These are phyloP conservation scores for Perccottus glenii DNA, from an alignment of 2,113 vertebrate genomes.

Conservation along the genomic window DNA sequence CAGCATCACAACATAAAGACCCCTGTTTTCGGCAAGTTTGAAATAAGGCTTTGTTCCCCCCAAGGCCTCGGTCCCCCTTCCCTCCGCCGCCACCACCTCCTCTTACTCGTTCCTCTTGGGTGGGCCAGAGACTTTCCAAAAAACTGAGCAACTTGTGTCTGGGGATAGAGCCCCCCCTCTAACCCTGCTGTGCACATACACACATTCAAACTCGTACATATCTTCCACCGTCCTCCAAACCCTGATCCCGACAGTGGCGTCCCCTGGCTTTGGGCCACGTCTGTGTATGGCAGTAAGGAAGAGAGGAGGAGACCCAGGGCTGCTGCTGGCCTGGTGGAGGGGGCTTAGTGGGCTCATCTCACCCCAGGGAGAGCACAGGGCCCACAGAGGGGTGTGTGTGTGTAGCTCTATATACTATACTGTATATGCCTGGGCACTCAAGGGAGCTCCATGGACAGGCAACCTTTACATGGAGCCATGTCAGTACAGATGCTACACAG, in stretches of 20 bases:
- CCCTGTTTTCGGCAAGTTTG: conserved; percentile 79
- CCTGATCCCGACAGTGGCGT: conserved; percentile 63
- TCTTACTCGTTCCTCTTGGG: conserved; percentile 77
- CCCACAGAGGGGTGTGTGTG: conserved; percentile 55
- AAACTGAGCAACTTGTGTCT: conserved; percentile 80
- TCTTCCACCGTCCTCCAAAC: conserved; percentile 45
- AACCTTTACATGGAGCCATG: conserved; percentile 67
- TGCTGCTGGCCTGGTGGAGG: conserved; percentile 22
- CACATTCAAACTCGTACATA: conserved; percentile 37
- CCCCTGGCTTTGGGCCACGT: conserved; percentile 70
- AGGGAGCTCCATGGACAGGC: conserved; percentile 70
- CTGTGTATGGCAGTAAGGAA: conserved; percentile 58
- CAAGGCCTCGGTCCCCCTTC: conserved; percentile 47
- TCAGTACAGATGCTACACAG: conserved; percentile 60
- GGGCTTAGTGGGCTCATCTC: conserved; percentile 69
- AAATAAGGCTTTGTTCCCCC: conserved; percentile 81
- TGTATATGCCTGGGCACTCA: conserved; percentile 61
- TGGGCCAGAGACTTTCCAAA: conserved; percentile 77
- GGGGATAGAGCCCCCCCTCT: conserved; percentile 57
- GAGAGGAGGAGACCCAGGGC: conserved; percentile 58
- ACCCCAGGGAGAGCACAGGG: conserved; percentile 65
- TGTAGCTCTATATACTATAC: conserved; percentile 32
- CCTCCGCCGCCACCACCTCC: conserved; percentile 59
- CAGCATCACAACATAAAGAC: conserved; percentile 78
- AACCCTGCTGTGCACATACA: conserved; percentile 41